Conservation (phyloP, 2,888 invertebrate genomes). For the Folsomia candida region DNA sequence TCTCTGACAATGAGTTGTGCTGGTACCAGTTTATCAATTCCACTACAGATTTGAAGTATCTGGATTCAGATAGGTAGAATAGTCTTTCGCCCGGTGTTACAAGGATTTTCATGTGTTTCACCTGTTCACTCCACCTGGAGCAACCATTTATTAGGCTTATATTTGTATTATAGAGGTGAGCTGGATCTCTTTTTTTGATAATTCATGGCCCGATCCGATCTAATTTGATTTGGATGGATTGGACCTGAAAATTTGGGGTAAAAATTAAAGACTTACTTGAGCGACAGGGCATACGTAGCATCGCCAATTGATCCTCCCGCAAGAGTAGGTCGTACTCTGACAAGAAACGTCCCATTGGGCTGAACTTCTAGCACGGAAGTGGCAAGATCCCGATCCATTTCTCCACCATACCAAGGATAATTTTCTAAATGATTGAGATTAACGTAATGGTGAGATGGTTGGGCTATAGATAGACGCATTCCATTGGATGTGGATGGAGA, state of each 20-base stretch:
- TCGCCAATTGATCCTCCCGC: conserved; percentile 3
- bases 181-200: too few relatives aligned
- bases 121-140: conserved; percentile 77
- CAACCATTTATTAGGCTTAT: neutral
- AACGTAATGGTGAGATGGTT: conserved; percentile 46
- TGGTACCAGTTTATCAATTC: conserved; percentile 92
- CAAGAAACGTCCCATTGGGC: conserved; percentile 80
- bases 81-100: conserved; percentile 58
- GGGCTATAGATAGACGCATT: conserved; percentile 42
- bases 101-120: conserved; percentile 88
- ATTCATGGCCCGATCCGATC: too few relatives aligned
- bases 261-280: conserved; percentile 65
- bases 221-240: too few relatives aligned
- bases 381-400: conserved; percentile 80
- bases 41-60: conserved; percentile 86
- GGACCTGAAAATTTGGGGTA: too few relatives aligned
- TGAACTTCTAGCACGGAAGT: conserved; percentile 71
- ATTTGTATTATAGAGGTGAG: too few relatives aligned
- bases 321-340: conserved; percentile 67
- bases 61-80: conserved; percentile 83
- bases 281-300: conserved; percentile 72
- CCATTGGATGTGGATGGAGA: conserved; percentile 48
- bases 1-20: conserved; percentile 83
- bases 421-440: conserved; percentile 47
- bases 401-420: conserved; percentile 70